Evolutionary conservation across 1,140 invertebrate species (phyloP), one percentile per base, ranked within the genome.

Genomic region (Aphelenchoides fujianensis): DNA sequence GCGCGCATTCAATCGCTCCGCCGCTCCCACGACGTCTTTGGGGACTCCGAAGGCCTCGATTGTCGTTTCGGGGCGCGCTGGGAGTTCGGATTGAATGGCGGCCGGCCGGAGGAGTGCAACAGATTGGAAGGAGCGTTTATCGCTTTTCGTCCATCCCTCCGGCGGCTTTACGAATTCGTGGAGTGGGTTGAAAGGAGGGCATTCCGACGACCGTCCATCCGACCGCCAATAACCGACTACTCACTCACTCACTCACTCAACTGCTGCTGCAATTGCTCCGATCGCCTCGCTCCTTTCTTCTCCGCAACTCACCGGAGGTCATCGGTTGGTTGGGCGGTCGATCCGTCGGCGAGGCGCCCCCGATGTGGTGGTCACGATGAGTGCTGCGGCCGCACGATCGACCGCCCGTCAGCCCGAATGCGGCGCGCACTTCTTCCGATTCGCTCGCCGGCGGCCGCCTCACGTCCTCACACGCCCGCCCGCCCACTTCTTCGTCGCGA

Each of bases 1-100:
- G 12, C 41, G 12, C 23, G 12, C 41, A 48, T 48, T 48, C 41
- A 48, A 48, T 48, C 41, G 41, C 41, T n/a, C n/a, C n/a, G n/a
- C n/a, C n/a, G n/a, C n/a, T 48, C 41, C 41, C 41, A 48, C 41
- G 41, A 48, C 41, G 41, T 48, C 41, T 48, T 48, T 48, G 41
- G 41, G 41, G 41, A 48, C 41, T 48, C 41, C 41, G 23, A 23
- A 12, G 12, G 23, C 41, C 41, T n/a, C 12, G 41, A 48, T 48
- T 16, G 23, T 23, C 41, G 23, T 48, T 48, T 48, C 41, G 23
- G 12, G 41, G 41, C 12, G 41, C 12, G 41, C 23, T 23, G 41
- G 12, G 41, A 48, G 41, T 48, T 48, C n/a, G n/a, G n/a, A n/a
- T 48, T 48, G 41, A 48, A 48, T 48, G 41, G 41, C 41, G 23